Evolutionary conservation across 2,797 vertebrate genomes (phyloP), one percentile per base, ranked within the genome.

Genomic region (Falco concolor): DNA sequence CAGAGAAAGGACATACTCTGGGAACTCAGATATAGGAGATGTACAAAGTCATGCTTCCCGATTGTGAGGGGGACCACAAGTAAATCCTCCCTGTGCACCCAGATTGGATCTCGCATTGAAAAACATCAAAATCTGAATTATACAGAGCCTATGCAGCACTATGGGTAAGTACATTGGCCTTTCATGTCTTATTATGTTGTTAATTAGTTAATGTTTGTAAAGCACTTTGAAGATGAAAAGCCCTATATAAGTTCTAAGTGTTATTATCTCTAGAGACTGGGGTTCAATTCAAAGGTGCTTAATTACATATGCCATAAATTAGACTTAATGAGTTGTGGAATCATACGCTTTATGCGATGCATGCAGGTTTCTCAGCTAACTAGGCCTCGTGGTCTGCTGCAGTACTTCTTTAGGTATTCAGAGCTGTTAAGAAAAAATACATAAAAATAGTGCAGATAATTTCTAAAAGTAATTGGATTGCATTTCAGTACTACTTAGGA

Each of bases 201-300:
- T 97, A 97, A 97, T 97, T 97, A 97, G 95, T 96, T 97, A 97
- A 97, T 97, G 96, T 97, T 97, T 97, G 95, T 96, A 97, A 97
- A 97, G 95, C 95, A 96, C 95, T 97, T 97, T 95, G 96, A 97
- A 97, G 96, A 97, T 96, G 86, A 97, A 97, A 97, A 97, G 96
- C 95, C 93, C 79, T 90, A 60, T 97, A 94, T 97, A 96, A 94
- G 96, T 97, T 97, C 93, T 95, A 97, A 97, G 93, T 95, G 94
- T 97, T 97, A 97, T 97, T 96, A 97, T 97, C 96, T 97, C 97
- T 89, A 69, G 97, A 95, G 97, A 97, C 95, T 88, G 59, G 75
- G 80, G 94, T 96, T 97, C 92, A 95, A 91, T 96, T 96, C 90
- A 96, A 95, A 97, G 95, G 97, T 97, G 95, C 93, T 96, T 96